A percentile compares a stretch with the other conserved stretches of the same genome.
These are phyloP conservation scores for Sarcoramphus papa DNA, from an alignment of 2,797 vertebrate genomes.

Conservation along the genomic window DNA sequence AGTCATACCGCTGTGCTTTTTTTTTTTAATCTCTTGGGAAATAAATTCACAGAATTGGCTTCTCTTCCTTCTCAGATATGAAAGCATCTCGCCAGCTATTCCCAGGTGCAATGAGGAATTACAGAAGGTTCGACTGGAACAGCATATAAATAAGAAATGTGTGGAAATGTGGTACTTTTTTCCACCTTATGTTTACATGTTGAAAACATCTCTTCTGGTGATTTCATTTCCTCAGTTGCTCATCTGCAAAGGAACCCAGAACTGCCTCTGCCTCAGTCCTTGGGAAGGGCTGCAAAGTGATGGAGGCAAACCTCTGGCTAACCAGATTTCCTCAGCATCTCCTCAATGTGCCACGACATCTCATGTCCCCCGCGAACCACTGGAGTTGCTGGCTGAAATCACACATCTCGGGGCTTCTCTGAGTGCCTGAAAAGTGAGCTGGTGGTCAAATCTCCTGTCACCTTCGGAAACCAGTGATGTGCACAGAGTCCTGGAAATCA, in stretches of 20 bases:
- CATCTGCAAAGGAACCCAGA: background rate
- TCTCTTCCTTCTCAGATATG: background rate
- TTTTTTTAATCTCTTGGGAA: background rate
- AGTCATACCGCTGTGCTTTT: background rate
- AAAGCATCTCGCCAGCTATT: background rate
- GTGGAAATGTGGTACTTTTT: background rate
- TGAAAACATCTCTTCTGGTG: background rate
- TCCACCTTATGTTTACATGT: background rate
- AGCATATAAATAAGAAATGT: background rate
- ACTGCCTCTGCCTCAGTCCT: background rate
- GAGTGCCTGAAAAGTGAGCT: background rate
- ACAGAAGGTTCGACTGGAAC: background rate
- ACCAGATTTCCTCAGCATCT: background rate
- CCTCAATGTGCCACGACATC: rapidly evolving
- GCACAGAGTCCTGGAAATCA: background rate
- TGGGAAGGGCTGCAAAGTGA: background rate
- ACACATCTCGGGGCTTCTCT: rapidly evolving
- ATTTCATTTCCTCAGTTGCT: background rate
- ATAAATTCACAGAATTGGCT: background rate
- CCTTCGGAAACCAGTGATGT: background rate
- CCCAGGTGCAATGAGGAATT: background rate
- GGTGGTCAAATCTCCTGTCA: background rate
- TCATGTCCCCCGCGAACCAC: rapidly evolving
- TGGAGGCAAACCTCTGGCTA: background rate
- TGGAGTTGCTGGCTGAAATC: background rate